phyloP scores from a whole-genome alignment of 2,113 vertebrate genomes.

The Hystrix cristata region DNA sequence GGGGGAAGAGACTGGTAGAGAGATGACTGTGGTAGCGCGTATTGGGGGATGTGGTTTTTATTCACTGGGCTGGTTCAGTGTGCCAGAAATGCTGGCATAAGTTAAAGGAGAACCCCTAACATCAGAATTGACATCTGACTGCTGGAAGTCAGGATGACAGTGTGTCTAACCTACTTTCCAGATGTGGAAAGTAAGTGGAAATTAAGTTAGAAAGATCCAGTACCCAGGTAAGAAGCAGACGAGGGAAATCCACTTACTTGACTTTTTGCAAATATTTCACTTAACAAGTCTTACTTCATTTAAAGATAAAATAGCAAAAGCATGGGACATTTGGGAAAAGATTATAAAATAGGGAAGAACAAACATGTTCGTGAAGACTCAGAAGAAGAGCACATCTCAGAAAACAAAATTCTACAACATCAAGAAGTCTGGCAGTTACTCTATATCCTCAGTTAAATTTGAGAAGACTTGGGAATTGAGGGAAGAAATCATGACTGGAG shows the following conservation, averaged over 20 bases:
- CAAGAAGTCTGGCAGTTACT: background rate
- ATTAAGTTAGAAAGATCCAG: background rate
- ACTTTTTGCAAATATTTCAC: background rate
- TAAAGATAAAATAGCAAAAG: background rate
- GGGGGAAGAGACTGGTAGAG: background rate
- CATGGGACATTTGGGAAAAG: background rate
- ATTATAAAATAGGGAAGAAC: background rate
- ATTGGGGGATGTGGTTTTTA: background rate
- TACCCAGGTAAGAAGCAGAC: background rate
- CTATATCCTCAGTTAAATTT: background rate
- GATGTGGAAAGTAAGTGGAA: background rate
- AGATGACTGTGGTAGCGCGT: background rate
- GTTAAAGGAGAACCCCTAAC: background rate
- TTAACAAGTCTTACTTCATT: background rate
- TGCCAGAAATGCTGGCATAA: background rate
- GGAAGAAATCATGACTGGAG: background rate
- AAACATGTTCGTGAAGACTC: background rate
- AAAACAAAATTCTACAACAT: background rate
- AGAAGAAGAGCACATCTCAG: background rate
- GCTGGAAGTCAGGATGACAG: background rate
- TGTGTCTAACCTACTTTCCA: background rate
- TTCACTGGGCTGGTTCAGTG: background rate
- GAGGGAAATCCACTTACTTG: background rate
- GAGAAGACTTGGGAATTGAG: background rate
- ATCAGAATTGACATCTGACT: conserved; percentile 4